Conservation (phyloP, 2,888 invertebrate genomes). For the Incurvaria masculella region DNA sequence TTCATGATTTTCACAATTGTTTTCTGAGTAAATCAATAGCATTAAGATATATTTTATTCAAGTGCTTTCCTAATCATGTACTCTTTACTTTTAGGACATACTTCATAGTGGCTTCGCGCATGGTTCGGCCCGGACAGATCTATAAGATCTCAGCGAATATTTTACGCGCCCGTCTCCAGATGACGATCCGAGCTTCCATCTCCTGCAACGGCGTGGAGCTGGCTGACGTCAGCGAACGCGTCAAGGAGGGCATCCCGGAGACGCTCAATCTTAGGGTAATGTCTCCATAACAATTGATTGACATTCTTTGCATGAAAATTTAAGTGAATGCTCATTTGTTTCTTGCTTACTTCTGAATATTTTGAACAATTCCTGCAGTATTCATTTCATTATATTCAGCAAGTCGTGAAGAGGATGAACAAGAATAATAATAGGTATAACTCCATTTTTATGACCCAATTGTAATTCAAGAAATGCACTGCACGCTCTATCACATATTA, state of each 20-base stretch:
- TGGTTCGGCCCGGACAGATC: constrained; percentile 89
- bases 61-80: constrained; percentile 1
- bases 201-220: constrained; percentile 88
- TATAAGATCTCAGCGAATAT: constrained; percentile 87
- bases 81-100: constrained; percentile 84
- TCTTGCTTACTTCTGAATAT: neutral
- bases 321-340: too few species aligned
- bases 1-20: constrained; percentile 5
- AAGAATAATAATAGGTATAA: too few species aligned
- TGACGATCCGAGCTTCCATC: constrained; percentile 85
- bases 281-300: too few species aligned
- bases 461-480: too few species aligned
- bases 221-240: constrained; percentile 74
- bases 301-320: too few species aligned
- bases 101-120: constrained; percentile 87
- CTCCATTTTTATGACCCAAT: too few species aligned
- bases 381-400: too few species aligned
- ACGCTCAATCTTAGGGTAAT: constrained; percentile 84
- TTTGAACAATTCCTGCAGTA: neutral
- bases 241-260: constrained; percentile 84
- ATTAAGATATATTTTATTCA: neutral
- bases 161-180: constrained; percentile 71
- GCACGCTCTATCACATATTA: too few species aligned
- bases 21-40: neutral
- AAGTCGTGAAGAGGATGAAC: too few species aligned